These are phyloP conservation scores for Pagrus major DNA, from an alignment of 2,113 vertebrate genomes.

Conservation along the genomic window DNA sequence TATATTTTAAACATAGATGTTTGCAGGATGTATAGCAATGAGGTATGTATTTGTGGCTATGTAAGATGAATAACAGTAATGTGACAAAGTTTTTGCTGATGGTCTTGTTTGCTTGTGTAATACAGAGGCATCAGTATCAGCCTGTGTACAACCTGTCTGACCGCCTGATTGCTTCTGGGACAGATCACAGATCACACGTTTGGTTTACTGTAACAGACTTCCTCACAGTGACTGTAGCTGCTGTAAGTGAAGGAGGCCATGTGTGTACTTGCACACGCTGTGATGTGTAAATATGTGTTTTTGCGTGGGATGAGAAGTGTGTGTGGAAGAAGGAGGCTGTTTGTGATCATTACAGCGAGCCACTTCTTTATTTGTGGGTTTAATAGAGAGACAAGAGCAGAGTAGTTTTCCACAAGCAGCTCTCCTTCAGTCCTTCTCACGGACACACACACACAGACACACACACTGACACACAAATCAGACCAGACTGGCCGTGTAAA, in stretches of 20 bases:
- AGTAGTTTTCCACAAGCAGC: conserved; percentile 36
- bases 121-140: too few relatives aligned
- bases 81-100: too few relatives aligned
- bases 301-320: not conserved
- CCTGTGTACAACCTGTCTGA: not conserved
- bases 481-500: conserved; percentile 70
- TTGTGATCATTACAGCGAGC: not conserved
- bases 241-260: not conserved
- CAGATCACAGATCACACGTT: not conserved
- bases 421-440: not conserved
- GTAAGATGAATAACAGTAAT: too few relatives aligned
- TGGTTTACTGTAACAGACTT: not conserved
- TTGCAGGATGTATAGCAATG: too few relatives aligned
- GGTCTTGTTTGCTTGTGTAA: too few relatives aligned
- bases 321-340: not conserved
- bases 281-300: conserved; percentile 8
- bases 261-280: not conserved
- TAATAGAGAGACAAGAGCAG: conserved; percentile 33
- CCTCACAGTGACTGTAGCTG: too few relatives aligned
- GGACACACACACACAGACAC: conserved; percentile 50
- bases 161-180: not conserved
- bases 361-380: conserved; percentile 32
- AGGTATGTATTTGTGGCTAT: too few relatives aligned
- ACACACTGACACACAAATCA: conserved; percentile 42
- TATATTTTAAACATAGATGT: too few relatives aligned